Evolutionary conservation across 2,797 vertebrate species (phyloP), one percentile per base, ranked within the genome.

Genomic region (Aphelocoma californica): DNA sequence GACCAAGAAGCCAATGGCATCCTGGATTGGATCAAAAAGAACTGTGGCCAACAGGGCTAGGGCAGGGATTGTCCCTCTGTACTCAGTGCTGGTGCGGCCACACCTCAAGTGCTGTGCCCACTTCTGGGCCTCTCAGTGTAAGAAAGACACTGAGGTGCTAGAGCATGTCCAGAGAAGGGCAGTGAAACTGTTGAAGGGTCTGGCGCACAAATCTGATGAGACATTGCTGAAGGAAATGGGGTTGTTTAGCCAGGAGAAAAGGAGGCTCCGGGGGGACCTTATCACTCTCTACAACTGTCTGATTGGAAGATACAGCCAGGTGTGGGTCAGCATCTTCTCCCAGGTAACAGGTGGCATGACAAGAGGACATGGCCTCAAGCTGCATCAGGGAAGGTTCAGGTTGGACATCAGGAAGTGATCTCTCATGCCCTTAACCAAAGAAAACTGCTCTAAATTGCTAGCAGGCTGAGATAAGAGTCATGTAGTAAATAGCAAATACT

Each of bases 271-370:
- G 26, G 10, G 23, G 4, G 3, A 29, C 10, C 10, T 50, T 19
- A 24, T 32, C 9, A 16, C 11, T 32, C 36, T 42, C 23, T 45
- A 32, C 28, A 57, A 4, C 14, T n/a, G 17, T 28, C 19, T 15
- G n/a, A n/a, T n/a, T n/a, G n/a, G n/a, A 51, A 50, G 29, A 38
- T 38, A 32, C 2, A 28, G 19, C 28, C 12, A 15, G 17, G 16
- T 29, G 38, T 36, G 38, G 11, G 7, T 65, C 67, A 29, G 28
- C 12, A 7, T 58, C 53, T 58, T 36, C 38, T 51, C 38, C 60
- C 38, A n/a, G 24, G 19, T 6, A 45, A 18, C 16, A 32, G 42
- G 18, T 2, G 14, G 6, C 14, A 14, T 0, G 0, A 32, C 29
- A 24, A 16, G 38, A 36, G n/a, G 24, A 58, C 25, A 18, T 18